Base-by-base conservation (phyloP, 2,888 invertebrate species). In the Oxyteleia sp. region DNA sequence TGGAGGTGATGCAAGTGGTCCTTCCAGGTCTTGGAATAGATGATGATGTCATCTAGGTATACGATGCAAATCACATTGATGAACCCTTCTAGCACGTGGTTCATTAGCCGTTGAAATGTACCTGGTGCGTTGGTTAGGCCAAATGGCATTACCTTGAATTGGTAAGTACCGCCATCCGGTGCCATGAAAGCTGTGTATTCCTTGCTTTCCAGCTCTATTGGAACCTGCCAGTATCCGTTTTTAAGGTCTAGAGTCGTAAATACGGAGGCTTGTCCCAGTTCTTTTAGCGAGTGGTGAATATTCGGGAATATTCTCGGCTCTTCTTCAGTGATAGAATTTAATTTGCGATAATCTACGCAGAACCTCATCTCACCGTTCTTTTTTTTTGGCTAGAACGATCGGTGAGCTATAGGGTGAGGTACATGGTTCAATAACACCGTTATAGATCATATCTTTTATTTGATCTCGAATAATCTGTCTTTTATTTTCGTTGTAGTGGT, bases 151-250 rank as follows among this genome's bases (percentile, higher is more conserved):
- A 89, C 87, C 4, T 81, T 69, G 49, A 89, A 91, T 32, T 90
- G 87, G 63, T 86, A 90, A 4, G 81, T 82, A 0, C 87, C 87
- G 4, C 89, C 87, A 35, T 87, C 83, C 0, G 90, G 89, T 0
- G 89, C 87, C 7, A 85, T 26, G 53, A 90, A 90, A 0, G 89
- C 90, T 0, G 91, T 90, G 4, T 84, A 75, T 41, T 69, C 68
- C 16, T 82, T 86, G 0, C 85, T 79, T 2, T 71, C 45, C 1
- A 59, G 69, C 2, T 81, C 84, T 82, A 91, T 78, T 1, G 87
- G 88, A 0, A 91, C 72, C 35, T 91, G 90, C 90, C 91, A 91
- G 47, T 90, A 92, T 2, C 90, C 89, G 55, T 85, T 85, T 26
- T 86, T 86, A 4, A 90, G 64, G 15, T 92, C 90, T 1, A 91